Percentiles rank a stretch among this genome's conserved stretches.
phyloP scores from a whole-genome alignment of 2,888 invertebrate genomes.

The Drosophila leonis region DNA sequence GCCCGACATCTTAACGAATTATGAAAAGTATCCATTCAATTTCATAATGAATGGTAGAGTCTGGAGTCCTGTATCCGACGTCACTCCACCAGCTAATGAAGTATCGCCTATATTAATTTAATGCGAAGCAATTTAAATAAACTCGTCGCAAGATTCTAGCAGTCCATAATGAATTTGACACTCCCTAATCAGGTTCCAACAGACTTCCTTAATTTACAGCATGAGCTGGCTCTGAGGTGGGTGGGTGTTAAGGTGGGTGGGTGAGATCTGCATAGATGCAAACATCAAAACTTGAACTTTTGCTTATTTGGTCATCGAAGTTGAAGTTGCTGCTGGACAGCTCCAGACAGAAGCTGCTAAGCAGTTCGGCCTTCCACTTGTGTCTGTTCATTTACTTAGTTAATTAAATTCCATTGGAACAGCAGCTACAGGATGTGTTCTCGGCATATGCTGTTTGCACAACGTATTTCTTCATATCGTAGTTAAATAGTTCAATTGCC shows the following conservation, averaged over 20 bases:
- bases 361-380: conserved; percentile 56
- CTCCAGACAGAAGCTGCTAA: conserved; percentile 54
- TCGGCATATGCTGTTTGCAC: conserved; percentile 43
- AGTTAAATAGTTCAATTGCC: conserved; percentile 58
- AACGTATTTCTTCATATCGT: conserved; percentile 64
- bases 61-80: too few relatives aligned
- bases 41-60: conserved; percentile 35
- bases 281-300: conserved; percentile 61
- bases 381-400: conserved; percentile 79
- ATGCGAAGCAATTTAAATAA: conserved; percentile 67
- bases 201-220: conserved; percentile 4
- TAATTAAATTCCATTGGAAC: conserved; percentile 75
- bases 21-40: conserved; percentile 36
- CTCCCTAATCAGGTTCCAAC: conserved; percentile 78
- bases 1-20: conserved; percentile 23
- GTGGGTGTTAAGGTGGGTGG: background rate
- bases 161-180: conserved; percentile 80
- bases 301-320: conserved; percentile 54
- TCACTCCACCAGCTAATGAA: too few relatives aligned
- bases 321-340: conserved; percentile 20
- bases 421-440: conserved; percentile 12
- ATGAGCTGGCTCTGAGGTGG: background rate
- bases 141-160: conserved; percentile 60
- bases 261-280: conserved; percentile 28
- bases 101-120: too few relatives aligned